Conservation (phyloP, 2,797 vertebrate genomes). For the Gallirallus australis region DNA sequence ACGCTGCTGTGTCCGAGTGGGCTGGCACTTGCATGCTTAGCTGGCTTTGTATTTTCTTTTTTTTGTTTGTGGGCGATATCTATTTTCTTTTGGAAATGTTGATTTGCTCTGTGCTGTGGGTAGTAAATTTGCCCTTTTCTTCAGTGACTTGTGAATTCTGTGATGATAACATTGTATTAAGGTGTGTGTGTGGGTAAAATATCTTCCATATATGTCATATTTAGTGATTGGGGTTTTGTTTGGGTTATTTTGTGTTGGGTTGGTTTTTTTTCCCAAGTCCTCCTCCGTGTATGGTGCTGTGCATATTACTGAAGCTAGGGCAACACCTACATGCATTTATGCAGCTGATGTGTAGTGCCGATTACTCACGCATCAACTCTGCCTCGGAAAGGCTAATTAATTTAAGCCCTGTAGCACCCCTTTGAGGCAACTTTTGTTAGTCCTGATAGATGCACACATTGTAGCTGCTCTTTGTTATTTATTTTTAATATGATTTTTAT, state of each 20-base stretch:
- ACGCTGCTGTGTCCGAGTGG: not conserved
- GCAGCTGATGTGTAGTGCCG: not conserved
- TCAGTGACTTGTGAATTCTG: not conserved
- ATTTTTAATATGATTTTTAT: constrained; percentile 3
- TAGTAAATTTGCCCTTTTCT: not conserved
- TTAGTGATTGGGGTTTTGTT: not conserved
- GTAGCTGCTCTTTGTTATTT: constrained; percentile 17
- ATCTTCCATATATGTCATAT: not conserved
- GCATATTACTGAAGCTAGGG: constrained; percentile 8
- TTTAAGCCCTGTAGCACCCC: constrained; percentile 49
- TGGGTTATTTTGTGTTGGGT: too few species aligned
- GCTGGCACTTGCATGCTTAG: not conserved
- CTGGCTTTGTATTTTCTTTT: not conserved
- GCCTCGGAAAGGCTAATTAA: constrained; percentile 33
- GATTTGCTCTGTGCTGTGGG: not conserved
- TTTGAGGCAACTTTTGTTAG: constrained; percentile 46
- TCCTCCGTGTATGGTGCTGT: not conserved
- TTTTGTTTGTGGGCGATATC: not conserved
- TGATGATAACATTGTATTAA: not conserved
- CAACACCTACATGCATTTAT: constrained; percentile 29
- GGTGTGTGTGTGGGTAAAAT: not conserved
- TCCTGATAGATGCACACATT: constrained; percentile 58
- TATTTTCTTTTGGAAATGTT: not conserved
- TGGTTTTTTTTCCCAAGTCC: not conserved
- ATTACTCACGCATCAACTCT: constrained; percentile 24